A percentile compares a stretch with the other conserved stretches of the same genome.
These are phyloP conservation scores for Colletes gigas DNA, from an alignment of 1,140 invertebrate species.

Conservation along the genomic window DNA sequence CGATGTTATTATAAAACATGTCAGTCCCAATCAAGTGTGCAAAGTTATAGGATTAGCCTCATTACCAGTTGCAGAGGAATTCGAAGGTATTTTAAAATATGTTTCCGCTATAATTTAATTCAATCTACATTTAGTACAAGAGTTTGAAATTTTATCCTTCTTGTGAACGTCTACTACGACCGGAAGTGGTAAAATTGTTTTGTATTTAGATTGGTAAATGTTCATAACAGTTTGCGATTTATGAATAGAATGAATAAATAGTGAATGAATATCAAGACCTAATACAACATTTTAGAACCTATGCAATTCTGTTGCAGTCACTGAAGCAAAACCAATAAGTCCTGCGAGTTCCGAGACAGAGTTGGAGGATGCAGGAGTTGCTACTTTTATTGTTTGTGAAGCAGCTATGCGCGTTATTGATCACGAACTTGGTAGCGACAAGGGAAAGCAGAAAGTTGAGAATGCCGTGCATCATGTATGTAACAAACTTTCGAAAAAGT, in stretches of 20 bases:
- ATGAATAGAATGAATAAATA: no score
- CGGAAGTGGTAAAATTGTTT: no score
- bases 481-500: conserved; percentile 85
- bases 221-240: no score
- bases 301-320: conserved; percentile 77
- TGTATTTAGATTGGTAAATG: no score
- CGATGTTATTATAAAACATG: conserved; percentile 85
- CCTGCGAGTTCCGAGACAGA: conserved; percentile 43
- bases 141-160: no score
- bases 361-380: no score
- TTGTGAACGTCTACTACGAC: no score
- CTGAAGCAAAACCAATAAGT: conserved; percentile 84
- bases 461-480: conserved; percentile 87
- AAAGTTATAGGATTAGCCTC: conserved; percentile 85
- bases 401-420: no score
- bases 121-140: conserved; percentile 24
- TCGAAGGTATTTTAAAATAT: conserved; percentile 68
- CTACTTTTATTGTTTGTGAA: no score
- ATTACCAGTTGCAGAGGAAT: conserved; percentile 50
- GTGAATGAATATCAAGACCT: no score
- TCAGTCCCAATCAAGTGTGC: conserved; percentile 89
- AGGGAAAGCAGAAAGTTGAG: conserved; percentile 88
- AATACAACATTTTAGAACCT: no score
- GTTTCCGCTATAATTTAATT: conserved; percentile 36
- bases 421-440: conserved; percentile 83